Conservation (phyloP, 2,797 vertebrate genomes). For the Podargus strigoides region DNA sequence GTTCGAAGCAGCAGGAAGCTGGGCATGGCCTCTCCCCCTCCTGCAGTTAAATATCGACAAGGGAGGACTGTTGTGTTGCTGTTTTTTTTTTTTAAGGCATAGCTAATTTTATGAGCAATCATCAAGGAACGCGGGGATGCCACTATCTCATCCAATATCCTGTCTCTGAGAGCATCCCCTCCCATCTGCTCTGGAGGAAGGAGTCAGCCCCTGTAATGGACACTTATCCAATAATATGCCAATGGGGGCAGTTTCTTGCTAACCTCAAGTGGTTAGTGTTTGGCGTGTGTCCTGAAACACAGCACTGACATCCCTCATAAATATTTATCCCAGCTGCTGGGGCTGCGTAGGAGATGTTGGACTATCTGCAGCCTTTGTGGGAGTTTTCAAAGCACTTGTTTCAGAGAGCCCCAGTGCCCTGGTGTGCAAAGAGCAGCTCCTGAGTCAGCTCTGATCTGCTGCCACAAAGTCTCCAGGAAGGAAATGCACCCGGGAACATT, state of each 20-base stretch:
- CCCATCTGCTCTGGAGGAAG: constrained; percentile 49
- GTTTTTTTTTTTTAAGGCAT: constrained; percentile 31
- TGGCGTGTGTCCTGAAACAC: constrained; percentile 45
- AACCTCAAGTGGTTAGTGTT: constrained; percentile 49
- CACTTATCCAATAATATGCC: constrained; percentile 64
- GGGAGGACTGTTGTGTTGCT: constrained; percentile 48
- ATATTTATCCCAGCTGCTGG: constrained; percentile 57
- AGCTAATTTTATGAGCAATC: constrained; percentile 53
- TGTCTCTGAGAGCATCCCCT: constrained; percentile 53
- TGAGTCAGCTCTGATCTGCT: not conserved
- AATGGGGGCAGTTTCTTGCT: constrained; percentile 55
- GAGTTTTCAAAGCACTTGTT: constrained; percentile 2
- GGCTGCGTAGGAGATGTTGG: not conserved
- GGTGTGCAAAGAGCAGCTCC: not conserved
- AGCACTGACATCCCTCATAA: constrained; percentile 51
- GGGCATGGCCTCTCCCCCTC: not conserved
- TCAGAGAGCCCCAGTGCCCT: not conserved
- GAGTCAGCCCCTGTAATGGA: constrained; percentile 57
- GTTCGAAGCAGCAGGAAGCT: not conserved
- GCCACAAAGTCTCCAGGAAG: rapidly evolving
- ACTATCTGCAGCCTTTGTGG: not conserved
- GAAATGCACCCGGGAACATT: rapidly evolving
- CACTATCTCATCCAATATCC: constrained; percentile 55
- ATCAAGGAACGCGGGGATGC: constrained; percentile 24
- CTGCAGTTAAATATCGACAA: constrained; percentile 12